phyloP scores from a whole-genome alignment of 2,888 invertebrate species.

The Rhingia rostrata region DNA sequence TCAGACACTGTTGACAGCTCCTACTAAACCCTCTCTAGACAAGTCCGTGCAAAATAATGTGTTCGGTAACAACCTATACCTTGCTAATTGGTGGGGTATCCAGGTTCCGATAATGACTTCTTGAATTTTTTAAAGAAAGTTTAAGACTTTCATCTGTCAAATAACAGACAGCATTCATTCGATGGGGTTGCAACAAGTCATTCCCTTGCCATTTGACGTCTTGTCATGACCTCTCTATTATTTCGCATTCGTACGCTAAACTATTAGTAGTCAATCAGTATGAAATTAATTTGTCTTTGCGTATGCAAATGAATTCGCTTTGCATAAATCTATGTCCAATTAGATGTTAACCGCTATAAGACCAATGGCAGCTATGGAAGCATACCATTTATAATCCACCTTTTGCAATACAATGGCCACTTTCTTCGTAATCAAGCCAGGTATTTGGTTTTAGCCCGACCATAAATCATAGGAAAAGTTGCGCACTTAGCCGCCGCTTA shows the following conservation, averaged over 20 bases:
- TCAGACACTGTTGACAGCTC: too few species aligned
- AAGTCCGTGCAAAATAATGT: too few species aligned
- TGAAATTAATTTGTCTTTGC: constrained; percentile 39
- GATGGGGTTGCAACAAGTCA: not conserved
- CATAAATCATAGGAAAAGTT: constrained; percentile 58
- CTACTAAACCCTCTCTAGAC: too few species aligned
- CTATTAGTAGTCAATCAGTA: constrained; percentile 46
- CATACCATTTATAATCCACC: constrained; percentile 46
- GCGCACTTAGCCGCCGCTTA: not conserved
- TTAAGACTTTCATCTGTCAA: too few species aligned
- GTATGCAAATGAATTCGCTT: constrained; percentile 59
- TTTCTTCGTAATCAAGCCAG: constrained; percentile 66
- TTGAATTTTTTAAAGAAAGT: too few species aligned
- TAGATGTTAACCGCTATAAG: constrained; percentile 9
- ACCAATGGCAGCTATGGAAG: constrained; percentile 10
- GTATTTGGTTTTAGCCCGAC: constrained; percentile 27
- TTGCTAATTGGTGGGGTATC: too few species aligned
- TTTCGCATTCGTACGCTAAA: constrained; percentile 30
- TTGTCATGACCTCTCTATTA: not conserved
- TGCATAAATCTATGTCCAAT: constrained; percentile 38
- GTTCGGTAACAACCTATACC: too few species aligned
- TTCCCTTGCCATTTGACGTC: not conserved
- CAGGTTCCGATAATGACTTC: too few species aligned
- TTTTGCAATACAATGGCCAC: constrained; percentile 53
- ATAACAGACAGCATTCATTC: too few species aligned